Evolutionary conservation across 2,113 vertebrate species (phyloP).

Genomic region (Seriola quinqueradiata): DNA sequence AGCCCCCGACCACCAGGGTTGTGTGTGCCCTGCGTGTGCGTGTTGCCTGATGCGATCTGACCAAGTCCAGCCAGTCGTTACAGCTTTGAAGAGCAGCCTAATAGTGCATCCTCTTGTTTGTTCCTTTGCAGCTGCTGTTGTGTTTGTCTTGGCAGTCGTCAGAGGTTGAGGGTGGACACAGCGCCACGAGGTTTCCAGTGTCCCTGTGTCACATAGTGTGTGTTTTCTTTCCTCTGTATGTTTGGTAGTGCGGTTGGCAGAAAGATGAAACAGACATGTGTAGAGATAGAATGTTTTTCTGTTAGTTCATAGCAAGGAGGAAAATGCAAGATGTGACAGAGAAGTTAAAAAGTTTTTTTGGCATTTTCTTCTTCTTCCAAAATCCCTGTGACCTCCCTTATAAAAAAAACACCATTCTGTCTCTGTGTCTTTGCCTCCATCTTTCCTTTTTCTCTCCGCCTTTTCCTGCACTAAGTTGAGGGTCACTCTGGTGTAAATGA

Average conservation of each 20-base stretch:
- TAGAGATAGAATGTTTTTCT: slow-evolving; percentile 13
- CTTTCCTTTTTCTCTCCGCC: slow-evolving; percentile 29
- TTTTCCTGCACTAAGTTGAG: slow-evolving; percentile 43
- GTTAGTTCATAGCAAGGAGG: slow-evolving; percentile 8
- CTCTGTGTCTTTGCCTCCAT: slow-evolving; percentile 20
- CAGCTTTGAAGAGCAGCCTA: slow-evolving; percentile 65
- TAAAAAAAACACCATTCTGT: slow-evolving; percentile 7
- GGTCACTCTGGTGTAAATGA: slow-evolving; percentile 78
- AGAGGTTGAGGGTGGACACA: slow-evolving; percentile 51
- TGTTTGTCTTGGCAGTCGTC: slow-evolving; percentile 75
- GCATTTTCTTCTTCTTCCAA: slow-evolving; percentile 8
- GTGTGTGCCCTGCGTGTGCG: not conserved
- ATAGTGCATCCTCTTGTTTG: slow-evolving; percentile 74
- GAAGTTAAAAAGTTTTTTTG: slow-evolving; percentile 18
- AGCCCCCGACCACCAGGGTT: slow-evolving; percentile 17
- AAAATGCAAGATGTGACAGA: slow-evolving; percentile 17
- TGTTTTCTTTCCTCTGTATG: not conserved
- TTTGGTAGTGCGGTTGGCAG: slow-evolving; percentile 42
- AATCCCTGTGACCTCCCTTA: slow-evolving; percentile 1
- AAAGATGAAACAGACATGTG: slow-evolving; percentile 3
- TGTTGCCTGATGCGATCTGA: slow-evolving; percentile 40
- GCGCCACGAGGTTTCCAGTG: slow-evolving; percentile 50
- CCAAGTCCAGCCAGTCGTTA: slow-evolving; percentile 37
- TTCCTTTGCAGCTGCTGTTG: slow-evolving; percentile 66
- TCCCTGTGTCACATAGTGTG: slow-evolving; percentile 40